Base-by-base conservation (phyloP, 2,113 vertebrate genomes). In the Thymallus thymallus region DNA sequence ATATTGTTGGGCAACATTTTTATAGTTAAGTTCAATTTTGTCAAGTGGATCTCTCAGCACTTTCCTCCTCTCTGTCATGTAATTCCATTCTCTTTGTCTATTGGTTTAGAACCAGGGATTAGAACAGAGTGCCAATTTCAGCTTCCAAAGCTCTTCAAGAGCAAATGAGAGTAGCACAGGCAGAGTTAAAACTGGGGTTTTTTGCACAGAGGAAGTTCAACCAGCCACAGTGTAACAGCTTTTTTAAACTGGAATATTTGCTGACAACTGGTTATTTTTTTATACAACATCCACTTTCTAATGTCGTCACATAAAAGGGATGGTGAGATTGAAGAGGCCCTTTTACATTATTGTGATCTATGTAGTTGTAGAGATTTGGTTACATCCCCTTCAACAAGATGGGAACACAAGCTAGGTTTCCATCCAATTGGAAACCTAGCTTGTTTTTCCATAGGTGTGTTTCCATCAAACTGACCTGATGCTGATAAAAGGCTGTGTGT, bases 351-450 rank as follows among this genome's bases (percentile, higher is more conserved):
- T 22, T 60, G 56, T 23, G 56, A 6, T 60, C 56, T 60, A 60
- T 22, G 56, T n/a, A 3, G 7, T 60, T 60, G n/a, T 60, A 12
- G 46, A 24, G 6, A 51, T 26, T 13, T 5, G 10, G 68, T 60
- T 77, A 69, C 72, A 29, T 26, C 56, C 35, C 55, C n/a, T 35
- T 62, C 75, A 45, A 6, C 64, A 48, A 76, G 24, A 26, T 70
- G 3, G 72, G 71, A 68, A 63, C 69, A 51, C 51, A 29, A 29
- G 29, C 35, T 41, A 41, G 2, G 35, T 41, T 41, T 10, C 35
- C 2, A 41, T 41, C 35, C 35, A 41, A 10, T n/a, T n/a, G n/a
- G n/a, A n/a, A n/a, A n/a, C n/a, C n/a, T n/a, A n/a, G n/a, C n/a
- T n/a, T n/a, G n/a, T n/a, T 35, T 35, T 35, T 7, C 7, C 35